A percentile compares a stretch with the other conserved stretches of the same genome.
Evolutionary conservation across 2,888 invertebrate genomes (phyloP).

Genomic region (Monopis laevigella): DNA sequence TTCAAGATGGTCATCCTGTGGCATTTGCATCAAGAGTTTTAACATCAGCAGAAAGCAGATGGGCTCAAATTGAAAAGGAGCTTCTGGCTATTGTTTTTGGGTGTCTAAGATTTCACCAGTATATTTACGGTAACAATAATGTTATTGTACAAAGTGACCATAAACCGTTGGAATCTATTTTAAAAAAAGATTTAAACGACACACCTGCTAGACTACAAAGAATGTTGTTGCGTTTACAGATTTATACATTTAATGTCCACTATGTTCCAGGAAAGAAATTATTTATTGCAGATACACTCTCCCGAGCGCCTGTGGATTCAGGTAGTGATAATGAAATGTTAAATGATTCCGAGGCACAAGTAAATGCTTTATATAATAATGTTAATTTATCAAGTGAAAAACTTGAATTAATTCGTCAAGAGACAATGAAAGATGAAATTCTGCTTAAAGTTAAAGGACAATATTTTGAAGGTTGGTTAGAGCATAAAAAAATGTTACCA

Average conservation of each 20-base stretch:
- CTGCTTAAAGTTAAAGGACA: no score
- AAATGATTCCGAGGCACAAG: background rate
- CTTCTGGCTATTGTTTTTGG: conserved; percentile 19
- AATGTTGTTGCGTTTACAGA: conserved; percentile 24
- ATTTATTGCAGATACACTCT: conserved; percentile 27
- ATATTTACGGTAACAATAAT: conserved; percentile 20
- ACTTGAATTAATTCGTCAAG: background rate
- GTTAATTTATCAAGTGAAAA: background rate
- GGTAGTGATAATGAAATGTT: conserved; percentile 12
- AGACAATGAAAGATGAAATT: background rate
- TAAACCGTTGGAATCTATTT: conserved; percentile 26
- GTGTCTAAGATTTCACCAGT: conserved; percentile 19
- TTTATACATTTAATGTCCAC: conserved; percentile 22
- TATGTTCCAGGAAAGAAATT: conserved; percentile 26
- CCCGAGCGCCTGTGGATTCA: conserved; percentile 19
- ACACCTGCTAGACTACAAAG: conserved; percentile 24
- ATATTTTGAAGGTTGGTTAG: no score
- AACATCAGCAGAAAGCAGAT: conserved; percentile 14
- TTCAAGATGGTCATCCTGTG: conserved; percentile 15
- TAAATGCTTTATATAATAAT: background rate
- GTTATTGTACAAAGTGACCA: conserved; percentile 26
- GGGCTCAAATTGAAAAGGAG: conserved; percentile 21
- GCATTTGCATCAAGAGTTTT: conserved; percentile 16
- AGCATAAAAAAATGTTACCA: no score
- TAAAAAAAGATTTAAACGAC: conserved; percentile 22